Evolutionary conservation across 2,797 vertebrate genomes (phyloP), one percentile per base, ranked within the genome.

Genomic region (Podarcis siculus): DNA sequence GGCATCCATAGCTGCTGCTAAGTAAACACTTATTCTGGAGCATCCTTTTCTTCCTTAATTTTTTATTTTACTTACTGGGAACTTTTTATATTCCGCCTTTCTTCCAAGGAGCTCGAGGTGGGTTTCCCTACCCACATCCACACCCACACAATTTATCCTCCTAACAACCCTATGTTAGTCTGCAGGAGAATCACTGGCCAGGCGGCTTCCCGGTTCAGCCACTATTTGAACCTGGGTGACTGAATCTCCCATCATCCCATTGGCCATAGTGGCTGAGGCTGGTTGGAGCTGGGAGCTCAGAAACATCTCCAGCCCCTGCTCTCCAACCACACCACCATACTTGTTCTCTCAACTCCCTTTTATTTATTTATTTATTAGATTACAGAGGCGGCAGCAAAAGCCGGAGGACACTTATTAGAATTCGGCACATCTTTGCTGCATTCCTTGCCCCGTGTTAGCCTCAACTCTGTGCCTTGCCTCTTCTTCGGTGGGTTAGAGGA

Each of bases 351-450:
- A 69, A 23, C 17, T 13, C 5, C 19, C 35, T 82, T 30, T 67
- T 49, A 49, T 49, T 49, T 49, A 49, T 49, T 49, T 45, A 27
- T 82, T 71, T n/a, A 32, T 66, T 77, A 45, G 3, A 21, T 61
- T 77, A 4, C 73, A 85, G 71, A 72, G 72, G 92, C 45, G 3
- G 45, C 83, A 93, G 91, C 83, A 95, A 93, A 94, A 86, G 45
- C 85, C 90, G 49, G 80, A 92, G 86, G 88, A 91, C 89, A 91
- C 77, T 92, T 61, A 94, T 88, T 90, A 49, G 75, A 61, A 80
- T 86, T 17, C 1, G 1, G 35, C 37, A 90, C 91, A 87, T 89
- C 90, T 45, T 89, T 89, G 66, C 64, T 39, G 30, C 19, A 39
- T 78, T 86, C 61, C 66, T 90, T 93, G 91, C 87, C 90, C 55